phyloP scores from a whole-genome alignment of 2,888 invertebrate genomes.

The Caenorhabditis zanzibari region DNA sequence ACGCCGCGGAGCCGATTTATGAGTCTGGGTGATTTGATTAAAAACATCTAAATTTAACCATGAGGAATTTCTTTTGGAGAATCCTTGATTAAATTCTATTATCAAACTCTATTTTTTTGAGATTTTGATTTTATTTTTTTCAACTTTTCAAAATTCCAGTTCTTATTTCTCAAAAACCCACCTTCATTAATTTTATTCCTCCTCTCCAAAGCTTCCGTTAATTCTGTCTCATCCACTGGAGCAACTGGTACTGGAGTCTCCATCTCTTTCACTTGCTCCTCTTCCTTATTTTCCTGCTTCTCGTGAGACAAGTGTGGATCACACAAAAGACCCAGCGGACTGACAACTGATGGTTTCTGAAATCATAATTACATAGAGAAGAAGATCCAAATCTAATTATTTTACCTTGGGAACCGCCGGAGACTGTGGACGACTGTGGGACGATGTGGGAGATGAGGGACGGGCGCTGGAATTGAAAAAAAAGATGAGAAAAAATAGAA shows the following conservation, averaged over 20 bases:
- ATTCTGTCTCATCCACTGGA: constrained; percentile 57
- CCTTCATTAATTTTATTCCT: constrained; percentile 70
- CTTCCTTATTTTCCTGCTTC: constrained; percentile 23
- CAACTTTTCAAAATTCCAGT: too few species aligned
- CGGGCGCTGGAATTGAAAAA: constrained; percentile 37
- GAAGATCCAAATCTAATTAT: neutral
- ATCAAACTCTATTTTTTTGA: neutral
- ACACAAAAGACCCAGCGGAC: constrained; percentile 70
- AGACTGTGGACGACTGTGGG: constrained; percentile 59
- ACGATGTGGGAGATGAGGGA: constrained; percentile 32
- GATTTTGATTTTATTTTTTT: neutral
- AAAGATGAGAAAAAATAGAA: neutral
- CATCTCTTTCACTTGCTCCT: constrained; percentile 6
- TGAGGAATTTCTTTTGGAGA: too few species aligned
- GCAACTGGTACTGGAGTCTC: constrained; percentile 29
- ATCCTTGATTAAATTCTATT: too few species aligned
- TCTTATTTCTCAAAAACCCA: constrained; percentile 18
- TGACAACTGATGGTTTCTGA: constrained; percentile 66
- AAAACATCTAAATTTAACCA: too few species aligned
- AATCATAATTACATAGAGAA: constrained; percentile 6
- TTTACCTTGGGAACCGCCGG: constrained; percentile 53
- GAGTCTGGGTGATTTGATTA: too few species aligned
- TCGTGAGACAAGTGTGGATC: constrained; percentile 67
- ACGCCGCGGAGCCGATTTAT: too few species aligned
- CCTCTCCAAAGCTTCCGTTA: constrained; percentile 67